Evolutionary conservation across 1,140 invertebrate genomes (phyloP), one percentile per base, ranked within the genome.

Genomic region (Anastatus disparis): DNA sequence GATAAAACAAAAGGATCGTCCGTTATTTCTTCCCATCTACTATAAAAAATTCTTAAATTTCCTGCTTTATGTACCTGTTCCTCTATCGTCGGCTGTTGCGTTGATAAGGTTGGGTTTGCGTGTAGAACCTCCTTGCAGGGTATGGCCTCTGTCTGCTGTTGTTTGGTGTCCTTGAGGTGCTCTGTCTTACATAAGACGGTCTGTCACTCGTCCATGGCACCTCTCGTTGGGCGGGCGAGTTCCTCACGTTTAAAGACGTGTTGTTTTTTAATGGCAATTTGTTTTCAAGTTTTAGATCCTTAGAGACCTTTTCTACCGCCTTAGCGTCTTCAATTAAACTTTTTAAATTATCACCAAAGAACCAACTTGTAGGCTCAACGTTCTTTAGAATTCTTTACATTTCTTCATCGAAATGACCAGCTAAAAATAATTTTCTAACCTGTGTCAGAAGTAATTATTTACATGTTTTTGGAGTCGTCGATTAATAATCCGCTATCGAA

Each of bases 231-330:
- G 12, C 31, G 58, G 13, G 13, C 7, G 38, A 61, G 58, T 8
- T 17, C 6, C 17, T 61, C 31, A 17, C 17, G 35, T 61, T 61
- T 61, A 61, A 61, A 61, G n/a, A 26, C 12, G n/a, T 61, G n/a
- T n/a, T n/a, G 2, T 7, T 20, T 15, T 46, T 46, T 20, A 42
- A 17, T 12, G n/a, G 3, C 9, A 7, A 3, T 42, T 22, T 3
- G 1, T n/a, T 0, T 1, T 42, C 40, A 3, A 35, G 38, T 24
- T 61, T 42, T 7, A 61, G 24, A 6, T 61, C 31, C 15, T 61
- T 61, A 0, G 58, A 17, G 35, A 61, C 58, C 58, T 44, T 61
- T 17, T 61, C 17, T 8, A 61, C 26, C 2, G 58, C 8, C 12
- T 61, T 42, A 0, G 35, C 17, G 12, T 17, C n/a, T 26, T 61